Conservation (phyloP, 2,113 vertebrate genomes). For the Chloropsis cyanopogon region DNA sequence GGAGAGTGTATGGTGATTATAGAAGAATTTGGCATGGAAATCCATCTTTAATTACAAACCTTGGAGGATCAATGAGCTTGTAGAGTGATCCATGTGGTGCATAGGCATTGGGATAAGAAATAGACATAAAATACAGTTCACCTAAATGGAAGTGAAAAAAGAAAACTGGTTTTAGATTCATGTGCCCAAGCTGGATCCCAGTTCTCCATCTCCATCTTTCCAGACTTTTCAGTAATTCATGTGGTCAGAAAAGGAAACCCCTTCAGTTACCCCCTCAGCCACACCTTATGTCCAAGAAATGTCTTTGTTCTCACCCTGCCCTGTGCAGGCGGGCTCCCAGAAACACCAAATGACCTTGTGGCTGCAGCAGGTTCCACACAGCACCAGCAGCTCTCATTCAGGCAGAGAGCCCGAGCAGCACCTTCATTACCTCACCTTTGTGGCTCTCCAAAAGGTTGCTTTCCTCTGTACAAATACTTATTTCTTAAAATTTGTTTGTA, state of each 20-base stretch:
- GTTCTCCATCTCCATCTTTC: not conserved
- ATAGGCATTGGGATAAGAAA: slow-evolving; percentile 77
- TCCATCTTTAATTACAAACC: slow-evolving; percentile 65
- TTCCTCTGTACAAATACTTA: not conserved
- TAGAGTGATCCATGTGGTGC: slow-evolving; percentile 77
- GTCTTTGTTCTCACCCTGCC: not conserved
- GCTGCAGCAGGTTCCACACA: not conserved
- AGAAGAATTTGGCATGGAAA: not conserved
- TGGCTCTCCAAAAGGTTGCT: not conserved
- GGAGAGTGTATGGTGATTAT: not conserved
- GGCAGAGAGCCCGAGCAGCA: not conserved
- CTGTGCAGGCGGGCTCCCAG: not conserved
- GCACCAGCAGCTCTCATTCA: not conserved
- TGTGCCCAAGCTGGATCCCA: not conserved
- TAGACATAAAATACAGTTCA: slow-evolving; percentile 86
- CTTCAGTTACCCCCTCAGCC: not conserved
- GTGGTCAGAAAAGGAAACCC: not conserved
- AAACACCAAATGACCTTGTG: not conserved
- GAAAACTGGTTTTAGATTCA: not conserved
- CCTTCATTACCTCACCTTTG: not conserved
- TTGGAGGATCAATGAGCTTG: slow-evolving; percentile 85
- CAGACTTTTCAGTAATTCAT: not conserved
- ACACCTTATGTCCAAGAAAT: not conserved
- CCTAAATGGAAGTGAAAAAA: slow-evolving; percentile 60
- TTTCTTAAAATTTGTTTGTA: not conserved